Conservation (phyloP, 2,797 vertebrate species). For the Etheostoma nigrum region DNA sequence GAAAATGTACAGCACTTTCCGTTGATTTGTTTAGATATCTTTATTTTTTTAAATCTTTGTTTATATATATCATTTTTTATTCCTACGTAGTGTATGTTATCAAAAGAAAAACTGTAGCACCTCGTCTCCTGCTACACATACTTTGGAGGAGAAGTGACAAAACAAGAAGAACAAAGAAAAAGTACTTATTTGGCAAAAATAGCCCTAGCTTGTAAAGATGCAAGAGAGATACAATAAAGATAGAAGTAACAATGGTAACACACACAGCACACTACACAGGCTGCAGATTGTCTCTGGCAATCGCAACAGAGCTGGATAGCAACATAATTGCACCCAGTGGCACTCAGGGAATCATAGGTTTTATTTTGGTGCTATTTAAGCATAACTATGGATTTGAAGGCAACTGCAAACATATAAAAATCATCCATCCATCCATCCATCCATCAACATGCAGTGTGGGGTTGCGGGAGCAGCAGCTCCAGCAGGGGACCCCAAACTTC, state of each 20-base stretch:
- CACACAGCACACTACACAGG: not conserved
- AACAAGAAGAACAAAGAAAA: not conserved
- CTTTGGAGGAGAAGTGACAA: slow-evolving; percentile 1
- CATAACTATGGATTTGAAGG: slow-evolving; percentile 13
- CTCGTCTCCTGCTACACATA: not conserved
- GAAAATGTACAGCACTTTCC: too few species aligned
- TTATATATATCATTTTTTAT: not conserved
- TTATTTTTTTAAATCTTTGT: too few species aligned
- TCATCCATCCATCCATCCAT: not conserved
- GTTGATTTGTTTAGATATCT: too few species aligned
- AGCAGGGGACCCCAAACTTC: too few species aligned
- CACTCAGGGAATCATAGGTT: slow-evolving; percentile 14
- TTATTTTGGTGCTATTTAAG: slow-evolving; percentile 17
- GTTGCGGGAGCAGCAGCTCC: too few species aligned
- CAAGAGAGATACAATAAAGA: too few species aligned
- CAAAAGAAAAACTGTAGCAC: not conserved
- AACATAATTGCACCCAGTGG: slow-evolving; percentile 29
- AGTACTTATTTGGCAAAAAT: not conserved
- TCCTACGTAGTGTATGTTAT: not conserved
- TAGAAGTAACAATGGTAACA: not conserved
- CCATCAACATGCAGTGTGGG: too few species aligned
- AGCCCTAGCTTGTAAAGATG: slow-evolving; percentile 11
- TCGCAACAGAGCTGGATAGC: slow-evolving; percentile 7
- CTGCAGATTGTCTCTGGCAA: slow-evolving; percentile 26
- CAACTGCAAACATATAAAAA: slow-evolving; percentile 7